Evolutionary conservation across 2,797 vertebrate species (phyloP), one percentile per base, ranked within the genome.

Genomic region (Typhlichthys eigenmanni): DNA sequence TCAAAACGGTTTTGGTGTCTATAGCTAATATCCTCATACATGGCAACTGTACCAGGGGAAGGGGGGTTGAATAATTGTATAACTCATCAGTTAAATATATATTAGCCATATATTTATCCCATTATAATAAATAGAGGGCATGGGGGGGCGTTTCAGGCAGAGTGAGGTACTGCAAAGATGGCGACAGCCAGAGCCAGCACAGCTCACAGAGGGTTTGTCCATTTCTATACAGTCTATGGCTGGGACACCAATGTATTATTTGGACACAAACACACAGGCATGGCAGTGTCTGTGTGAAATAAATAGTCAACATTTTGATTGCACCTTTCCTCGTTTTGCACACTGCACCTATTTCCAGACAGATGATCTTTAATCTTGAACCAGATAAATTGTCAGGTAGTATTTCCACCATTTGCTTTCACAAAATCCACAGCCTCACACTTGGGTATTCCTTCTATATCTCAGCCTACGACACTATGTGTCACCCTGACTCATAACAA

Each of bases 311-410:
- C 50, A 55, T 62, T 60, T 29, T 4, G 16, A 48, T 4, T n/a
- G 8, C 12, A 5, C 58, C 62, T 56, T 58, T 46, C 56, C 62
- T 43, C 45, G 58, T 77, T 68, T 79, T 75, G 1, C 19, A 19
- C 19, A 19, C 19, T 19, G 2, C 19, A 19, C 2, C 19, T 19
- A 19, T 19, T 19, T 19, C 17, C 17, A 19, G 17, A 19, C 68
- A 75, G 68, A 78, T 78, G 70, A 65, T 58, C 17, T 17, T 48
- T 73, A 74, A 82, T 82, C 81, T 34, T 55, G 34, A 55, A 38
- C 13, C 38, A 55, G 13, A 55, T 55, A 55, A 38, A 55, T 55
- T 32, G 10, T 38, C 54, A 55, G 13, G 32, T 16, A 55, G 3
- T 2, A 55, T 55, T 54, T 54, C 24, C 13, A 13, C 52, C 8